These are phyloP conservation scores for Porites evermanni DNA, from an alignment of 92 coral and sea anemone genomes.

Conservation along the genomic window DNA sequence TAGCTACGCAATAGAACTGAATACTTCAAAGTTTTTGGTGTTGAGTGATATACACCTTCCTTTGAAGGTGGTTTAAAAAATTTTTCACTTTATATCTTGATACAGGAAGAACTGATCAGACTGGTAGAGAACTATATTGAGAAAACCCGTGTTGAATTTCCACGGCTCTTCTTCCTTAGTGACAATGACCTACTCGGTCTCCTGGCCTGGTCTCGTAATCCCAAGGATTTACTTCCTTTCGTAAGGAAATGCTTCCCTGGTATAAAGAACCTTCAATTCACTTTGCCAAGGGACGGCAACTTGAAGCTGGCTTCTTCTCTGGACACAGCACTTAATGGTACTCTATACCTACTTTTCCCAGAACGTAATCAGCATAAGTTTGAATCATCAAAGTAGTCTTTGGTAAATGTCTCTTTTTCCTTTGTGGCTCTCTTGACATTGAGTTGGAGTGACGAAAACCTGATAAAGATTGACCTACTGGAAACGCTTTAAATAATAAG, in stretches of 20 bases:
- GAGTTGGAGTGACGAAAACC: no score
- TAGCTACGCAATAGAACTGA: conserved; percentile 1
- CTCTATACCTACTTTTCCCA: no score
- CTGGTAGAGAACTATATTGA: conserved; percentile 73
- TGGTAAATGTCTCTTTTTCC: not conserved
- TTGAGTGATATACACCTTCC: not conserved
- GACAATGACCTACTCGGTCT: conserved; percentile 86
- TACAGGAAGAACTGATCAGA: conserved; percentile 90
- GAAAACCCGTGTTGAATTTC: conserved; percentile 79
- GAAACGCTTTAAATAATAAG: no score
- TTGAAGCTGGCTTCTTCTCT: conserved; percentile 72
- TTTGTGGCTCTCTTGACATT: not conserved
- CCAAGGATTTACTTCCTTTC: conserved; percentile 86
- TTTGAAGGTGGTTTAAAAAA: not conserved
- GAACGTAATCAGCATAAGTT: not conserved
- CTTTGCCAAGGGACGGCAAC: conserved; percentile 82
- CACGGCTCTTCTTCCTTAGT: conserved; percentile 88
- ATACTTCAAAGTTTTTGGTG: not conserved
- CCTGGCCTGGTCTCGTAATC: conserved; percentile 94
- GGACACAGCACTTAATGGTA: conserved; percentile 96
- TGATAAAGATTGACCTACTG: no score
- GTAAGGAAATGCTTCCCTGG: conserved; percentile 96
- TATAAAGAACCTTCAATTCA: conserved; percentile 80
- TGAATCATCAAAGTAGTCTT: not conserved
- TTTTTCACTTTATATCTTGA: not conserved